Evolutionary conservation across 2,888 invertebrate genomes (phyloP).

Genomic region (Endomychus coccineus): DNA sequence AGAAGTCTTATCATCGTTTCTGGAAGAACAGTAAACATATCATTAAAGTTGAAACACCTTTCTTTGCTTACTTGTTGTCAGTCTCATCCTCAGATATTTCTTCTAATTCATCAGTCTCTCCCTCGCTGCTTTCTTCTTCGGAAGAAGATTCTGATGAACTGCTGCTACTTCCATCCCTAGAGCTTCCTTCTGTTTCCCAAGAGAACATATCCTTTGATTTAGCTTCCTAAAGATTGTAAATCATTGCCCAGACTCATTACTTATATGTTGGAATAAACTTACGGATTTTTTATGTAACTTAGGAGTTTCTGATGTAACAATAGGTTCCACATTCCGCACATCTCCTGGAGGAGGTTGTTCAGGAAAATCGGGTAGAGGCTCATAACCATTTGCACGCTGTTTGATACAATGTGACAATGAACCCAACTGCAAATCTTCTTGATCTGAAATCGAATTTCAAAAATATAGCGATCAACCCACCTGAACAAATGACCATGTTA

Average conservation of each 20-base stretch:
- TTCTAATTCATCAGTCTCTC: constrained; percentile 19
- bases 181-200: constrained; percentile 39
- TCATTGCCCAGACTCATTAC: not conserved
- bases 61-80: constrained; percentile 22
- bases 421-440: constrained; percentile 86
- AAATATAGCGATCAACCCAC: not conserved
- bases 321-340: constrained; percentile 65
- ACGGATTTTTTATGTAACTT: constrained; percentile 31
- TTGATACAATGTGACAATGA: constrained; percentile 94
- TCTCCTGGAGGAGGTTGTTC: constrained; percentile 63
- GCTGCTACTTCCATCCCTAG: constrained; percentile 19
- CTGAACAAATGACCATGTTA: constrained; percentile 25
- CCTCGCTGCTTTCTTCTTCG: constrained; percentile 25
- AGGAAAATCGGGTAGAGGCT: constrained; percentile 81
- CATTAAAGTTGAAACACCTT: constrained; percentile 6
- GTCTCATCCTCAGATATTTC: constrained; percentile 22
- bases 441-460: constrained; percentile 47
- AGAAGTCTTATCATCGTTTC: constrained; percentile 7
- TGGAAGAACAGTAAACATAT: constrained; percentile 2
- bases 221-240: constrained; percentile 23
- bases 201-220: constrained; percentile 32
- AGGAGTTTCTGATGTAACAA: constrained; percentile 31
- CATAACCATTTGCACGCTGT: constrained; percentile 77
- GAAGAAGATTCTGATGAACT: constrained; percentile 40
- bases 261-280: constrained; percentile 13